Evolutionary conservation across 92 coral and sea anemone genomes (phyloP).

Genomic region (Palythoa grandiflora): DNA sequence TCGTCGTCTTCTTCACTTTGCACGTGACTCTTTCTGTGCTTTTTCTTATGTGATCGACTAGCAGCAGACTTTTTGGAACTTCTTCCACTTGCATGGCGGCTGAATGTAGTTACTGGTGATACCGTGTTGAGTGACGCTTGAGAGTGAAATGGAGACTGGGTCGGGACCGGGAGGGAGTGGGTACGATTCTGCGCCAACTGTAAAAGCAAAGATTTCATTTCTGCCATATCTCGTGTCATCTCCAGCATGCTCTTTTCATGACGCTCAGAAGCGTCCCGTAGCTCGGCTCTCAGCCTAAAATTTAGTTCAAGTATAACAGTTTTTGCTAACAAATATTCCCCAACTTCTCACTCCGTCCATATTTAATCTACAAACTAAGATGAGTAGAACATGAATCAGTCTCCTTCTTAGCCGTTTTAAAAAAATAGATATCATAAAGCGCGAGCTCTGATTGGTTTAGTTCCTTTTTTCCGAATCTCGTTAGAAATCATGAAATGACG

Average conservation of each 20-base stretch:
- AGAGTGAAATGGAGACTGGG: constrained; percentile 24
- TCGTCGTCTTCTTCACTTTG: constrained; percentile 71
- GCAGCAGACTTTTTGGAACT: constrained; percentile 23
- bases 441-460: too few species aligned
- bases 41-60: constrained; percentile 61
- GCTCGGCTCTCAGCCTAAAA: constrained; percentile 76
- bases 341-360: too few species aligned
- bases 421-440: too few species aligned
- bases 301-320: background rate
- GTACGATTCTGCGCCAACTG: constrained; percentile 65
- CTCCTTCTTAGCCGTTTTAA: too few species aligned
- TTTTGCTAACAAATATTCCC: background rate
- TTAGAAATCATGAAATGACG: too few species aligned
- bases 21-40: constrained; percentile 54
- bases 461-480: too few species aligned
- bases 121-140: constrained; percentile 6
- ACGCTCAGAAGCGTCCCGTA: constrained; percentile 70
- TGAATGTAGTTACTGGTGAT: background rate
- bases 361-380: too few species aligned
- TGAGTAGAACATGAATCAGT: too few species aligned
- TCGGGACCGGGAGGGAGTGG: constrained; percentile 9
- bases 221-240: constrained; percentile 89
- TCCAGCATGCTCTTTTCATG: constrained; percentile 75
- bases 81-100: constrained; percentile 26
- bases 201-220: constrained; percentile 78